Evolutionary conservation across 2,113 vertebrate genomes (phyloP), one percentile per base, ranked within the genome.

Genomic region (Oncorhynchus keta): DNA sequence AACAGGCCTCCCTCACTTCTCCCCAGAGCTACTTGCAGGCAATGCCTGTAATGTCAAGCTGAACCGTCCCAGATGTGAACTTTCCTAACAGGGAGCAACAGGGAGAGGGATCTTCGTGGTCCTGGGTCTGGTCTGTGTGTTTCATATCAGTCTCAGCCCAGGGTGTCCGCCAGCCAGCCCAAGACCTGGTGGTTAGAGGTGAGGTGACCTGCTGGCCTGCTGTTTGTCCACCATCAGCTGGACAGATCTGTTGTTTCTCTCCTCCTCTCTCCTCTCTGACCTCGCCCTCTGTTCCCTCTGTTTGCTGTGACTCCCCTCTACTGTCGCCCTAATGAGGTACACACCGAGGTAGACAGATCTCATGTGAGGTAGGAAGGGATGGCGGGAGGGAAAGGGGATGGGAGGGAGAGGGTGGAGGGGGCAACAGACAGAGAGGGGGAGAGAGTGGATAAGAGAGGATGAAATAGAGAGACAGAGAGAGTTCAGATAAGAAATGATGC

Each of bases 301-400:
- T 81, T 80, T 72, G 12, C 65, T 68, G 59, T 13, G 28, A 51
- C 65, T 39, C 13, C 28, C 4, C 69, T 76, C 57, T 62, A 32
- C 26, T 71, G n/a, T 73, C 59, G 73, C 61, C 45, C 28, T 64
- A 16, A 55, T 14, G 51, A 28, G 68, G 16, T 24, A 26, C 9
- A 65, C 62, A 65, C 62, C 13, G 35, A 39, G 14, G 51, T 39
- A 59, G 39, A 22, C 45, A 18, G 9, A 9, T 45, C 39, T 45
- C 39, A 45, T 45, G 39, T 45, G 39, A 45, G 39, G 39, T 45
- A 45, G 39, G 39, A 45, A 3, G 39, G 39, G 39, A 45, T 45
- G 32, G 39, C 70, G 51, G 24, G 8, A 66, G 39, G 26, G 7
- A 14, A 4, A 16, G 24, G 66, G 22, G 59, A 14, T 4, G 49